These are phyloP conservation scores for Solenopsis fugax DNA, from an alignment of 1,140 invertebrate species.

Conservation along the genomic window DNA sequence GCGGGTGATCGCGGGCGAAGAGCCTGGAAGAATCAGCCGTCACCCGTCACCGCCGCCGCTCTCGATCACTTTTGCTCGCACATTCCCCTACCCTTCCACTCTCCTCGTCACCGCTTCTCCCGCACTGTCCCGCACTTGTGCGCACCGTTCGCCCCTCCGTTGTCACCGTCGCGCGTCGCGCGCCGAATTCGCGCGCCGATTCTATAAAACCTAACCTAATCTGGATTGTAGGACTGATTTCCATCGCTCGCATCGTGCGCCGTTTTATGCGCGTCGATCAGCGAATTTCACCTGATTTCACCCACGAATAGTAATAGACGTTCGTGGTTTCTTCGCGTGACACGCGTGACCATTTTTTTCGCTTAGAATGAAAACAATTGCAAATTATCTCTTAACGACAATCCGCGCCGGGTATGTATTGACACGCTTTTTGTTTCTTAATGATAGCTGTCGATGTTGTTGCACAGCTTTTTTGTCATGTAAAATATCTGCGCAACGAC, in stretches of 20 bases:
- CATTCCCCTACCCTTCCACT: not conserved
- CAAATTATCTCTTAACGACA: no score
- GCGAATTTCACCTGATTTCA: no score
- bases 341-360: no score
- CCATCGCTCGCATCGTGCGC: not conserved
- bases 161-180: not conserved
- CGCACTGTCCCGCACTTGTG: not conserved
- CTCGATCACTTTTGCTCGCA: not conserved
- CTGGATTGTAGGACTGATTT: not conserved
- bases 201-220: not conserved
- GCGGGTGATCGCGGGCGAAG: not conserved
- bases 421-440: no score
- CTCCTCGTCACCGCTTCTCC: not conserved
- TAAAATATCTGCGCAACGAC: no score
- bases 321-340: no score
- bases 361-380: no score
- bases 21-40: not conserved
- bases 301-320: no score
- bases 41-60: not conserved
- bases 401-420: no score
- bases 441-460: no score
- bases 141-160: not conserved
- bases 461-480: no score
- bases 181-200: not conserved
- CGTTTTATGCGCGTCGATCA: no score